phyloP scores from a whole-genome alignment of 1,140 invertebrate species.

The Drosophila pseudoobscura region DNA sequence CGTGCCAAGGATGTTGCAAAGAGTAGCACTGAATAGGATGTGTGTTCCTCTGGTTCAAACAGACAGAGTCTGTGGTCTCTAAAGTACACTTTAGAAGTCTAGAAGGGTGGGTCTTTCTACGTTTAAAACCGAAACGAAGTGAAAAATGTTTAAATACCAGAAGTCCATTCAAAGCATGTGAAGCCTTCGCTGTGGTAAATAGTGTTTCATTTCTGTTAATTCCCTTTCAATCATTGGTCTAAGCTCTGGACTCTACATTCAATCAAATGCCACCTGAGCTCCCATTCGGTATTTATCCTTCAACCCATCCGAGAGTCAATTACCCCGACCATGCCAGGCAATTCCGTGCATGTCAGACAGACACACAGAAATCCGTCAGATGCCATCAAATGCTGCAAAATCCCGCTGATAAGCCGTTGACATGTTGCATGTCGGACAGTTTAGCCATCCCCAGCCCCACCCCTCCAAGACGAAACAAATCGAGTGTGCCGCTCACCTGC shows the following conservation, averaged over 20 bases:
- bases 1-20: background rate
- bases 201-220: background rate
- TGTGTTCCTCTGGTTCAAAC: too few relatives aligned
- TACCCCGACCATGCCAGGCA: conserved; percentile 4
- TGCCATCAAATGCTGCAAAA: conserved; percentile 26
- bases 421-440: conserved; percentile 64
- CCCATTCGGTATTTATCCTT: conserved; percentile 8
- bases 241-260: conserved; percentile 6
- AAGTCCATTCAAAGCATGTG: too few relatives aligned
- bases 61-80: too few relatives aligned
- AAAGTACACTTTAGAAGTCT: too few relatives aligned
- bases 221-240: background rate
- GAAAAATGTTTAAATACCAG: too few relatives aligned
- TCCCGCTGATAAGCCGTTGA: conserved; percentile 67
- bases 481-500: conserved; percentile 25
- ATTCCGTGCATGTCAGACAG: conserved; percentile 8
- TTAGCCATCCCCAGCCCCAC: conserved; percentile 12
- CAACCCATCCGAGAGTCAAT: conserved; percentile 16
- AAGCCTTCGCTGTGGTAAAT: too few relatives aligned
- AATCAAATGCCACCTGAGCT: conserved; percentile 19
- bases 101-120: too few relatives aligned
- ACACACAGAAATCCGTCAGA: conserved; percentile 42
- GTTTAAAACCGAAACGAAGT: too few relatives aligned
- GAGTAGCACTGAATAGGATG: too few relatives aligned
- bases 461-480: background rate